Evolutionary conservation across 2,797 vertebrate genomes (phyloP).

Genomic region (Neoniphon sammara): DNA sequence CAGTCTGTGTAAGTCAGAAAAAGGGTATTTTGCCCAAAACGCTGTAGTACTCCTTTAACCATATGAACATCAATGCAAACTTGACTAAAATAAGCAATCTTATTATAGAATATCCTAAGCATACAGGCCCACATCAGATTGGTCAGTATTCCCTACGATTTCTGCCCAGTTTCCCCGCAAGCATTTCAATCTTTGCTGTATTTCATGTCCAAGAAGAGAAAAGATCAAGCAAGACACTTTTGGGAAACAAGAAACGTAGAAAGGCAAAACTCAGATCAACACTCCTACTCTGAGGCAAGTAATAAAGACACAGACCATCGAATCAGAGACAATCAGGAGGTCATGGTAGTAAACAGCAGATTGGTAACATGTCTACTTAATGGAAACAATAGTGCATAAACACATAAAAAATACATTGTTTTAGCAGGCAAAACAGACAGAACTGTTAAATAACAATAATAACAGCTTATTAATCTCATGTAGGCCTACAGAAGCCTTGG

Average conservation of each 20-base stretch:
- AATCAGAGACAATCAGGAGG: slow-evolving; percentile 1
- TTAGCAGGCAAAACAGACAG: background rate
- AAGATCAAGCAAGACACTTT: background rate
- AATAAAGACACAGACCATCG: background rate
- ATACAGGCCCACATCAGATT: no score
- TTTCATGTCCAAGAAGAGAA: background rate
- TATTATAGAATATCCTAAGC: no score
- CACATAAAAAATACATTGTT: background rate
- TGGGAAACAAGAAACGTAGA: background rate
- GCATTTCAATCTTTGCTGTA: no score
- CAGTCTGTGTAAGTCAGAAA: no score
- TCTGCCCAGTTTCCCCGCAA: no score
- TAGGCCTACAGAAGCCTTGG: background rate
- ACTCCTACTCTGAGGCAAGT: slow-evolving; percentile 11
- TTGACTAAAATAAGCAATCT: no score
- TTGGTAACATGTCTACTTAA: slow-evolving; percentile 4
- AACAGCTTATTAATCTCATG: background rate
- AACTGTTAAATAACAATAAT: slow-evolving; percentile 8
- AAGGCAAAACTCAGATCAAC: background rate
- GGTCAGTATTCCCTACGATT: no score
- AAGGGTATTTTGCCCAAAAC: no score
- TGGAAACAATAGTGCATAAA: slow-evolving; percentile 18
- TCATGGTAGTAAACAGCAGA: background rate
- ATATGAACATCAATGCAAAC: no score
- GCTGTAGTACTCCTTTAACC: no score